Conservation (phyloP, 2,797 vertebrate species). For the Oryzias dopingdopingensis region DNA sequence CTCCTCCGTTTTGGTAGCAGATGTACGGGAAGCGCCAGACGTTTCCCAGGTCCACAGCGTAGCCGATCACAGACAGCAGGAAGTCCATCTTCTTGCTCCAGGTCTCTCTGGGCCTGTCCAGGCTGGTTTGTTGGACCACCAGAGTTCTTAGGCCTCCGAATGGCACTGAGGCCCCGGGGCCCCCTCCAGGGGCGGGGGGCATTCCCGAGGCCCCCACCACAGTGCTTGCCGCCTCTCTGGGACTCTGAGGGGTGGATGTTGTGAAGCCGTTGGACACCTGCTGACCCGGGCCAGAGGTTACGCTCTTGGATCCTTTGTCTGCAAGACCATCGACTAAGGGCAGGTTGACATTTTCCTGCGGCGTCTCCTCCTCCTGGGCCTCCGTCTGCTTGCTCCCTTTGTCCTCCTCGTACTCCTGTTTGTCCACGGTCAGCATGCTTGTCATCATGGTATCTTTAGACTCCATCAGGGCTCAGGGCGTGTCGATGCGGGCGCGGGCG, state of each 20-base stretch:
- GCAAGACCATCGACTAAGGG: conserved; percentile 70
- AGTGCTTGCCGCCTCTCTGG: conserved; percentile 68
- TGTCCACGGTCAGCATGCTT: conserved; percentile 68
- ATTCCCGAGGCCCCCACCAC: conserved; percentile 42
- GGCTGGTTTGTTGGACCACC: conserved; percentile 84
- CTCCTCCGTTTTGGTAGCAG: conserved; percentile 99
- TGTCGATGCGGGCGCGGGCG: conserved; percentile 39
- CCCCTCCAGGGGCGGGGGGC: conserved; percentile 34
- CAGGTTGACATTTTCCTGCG: conserved; percentile 78
- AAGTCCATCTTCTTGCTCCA: conserved; percentile 99
- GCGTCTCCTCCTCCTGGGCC: conserved; percentile 54
- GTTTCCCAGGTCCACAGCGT: conserved; percentile 96
- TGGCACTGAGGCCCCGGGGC: conserved; percentile 33
- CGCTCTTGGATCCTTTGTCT: conserved; percentile 71
- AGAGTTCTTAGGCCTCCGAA: conserved; percentile 79
- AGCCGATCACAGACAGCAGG: conserved; percentile 95
- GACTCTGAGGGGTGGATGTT: conserved; percentile 83
- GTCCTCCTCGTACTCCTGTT: conserved; percentile 70
- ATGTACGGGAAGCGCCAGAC: conserved; percentile 99
- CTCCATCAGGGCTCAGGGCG: conserved; percentile 80
- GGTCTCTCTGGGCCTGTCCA: conserved; percentile 85
- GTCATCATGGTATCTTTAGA: conserved; percentile 75
- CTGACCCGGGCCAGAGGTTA: conserved; percentile 62
- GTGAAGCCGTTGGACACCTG: conserved; percentile 89
- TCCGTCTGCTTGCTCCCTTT: conserved; percentile 58